phyloP scores from a whole-genome alignment of 2,888 invertebrate genomes.

The Amiota mariae region DNA sequence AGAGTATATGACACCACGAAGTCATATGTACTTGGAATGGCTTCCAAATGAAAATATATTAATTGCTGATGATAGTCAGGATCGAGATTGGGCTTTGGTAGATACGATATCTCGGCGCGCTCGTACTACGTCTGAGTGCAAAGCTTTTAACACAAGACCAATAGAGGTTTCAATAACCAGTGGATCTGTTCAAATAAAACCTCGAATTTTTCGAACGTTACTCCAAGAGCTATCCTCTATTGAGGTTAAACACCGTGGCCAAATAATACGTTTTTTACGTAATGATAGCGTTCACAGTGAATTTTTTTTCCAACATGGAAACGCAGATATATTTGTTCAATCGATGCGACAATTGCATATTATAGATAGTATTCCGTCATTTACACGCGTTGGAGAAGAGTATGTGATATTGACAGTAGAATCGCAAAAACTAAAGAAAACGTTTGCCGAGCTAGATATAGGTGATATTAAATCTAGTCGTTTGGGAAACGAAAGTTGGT shows the following conservation, averaged over 20 bases:
- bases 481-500: constrained; percentile 67
- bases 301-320: constrained; percentile 91
- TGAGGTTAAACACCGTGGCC: constrained; percentile 76
- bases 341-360: constrained; percentile 69
- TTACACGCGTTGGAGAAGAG: constrained; percentile 78
- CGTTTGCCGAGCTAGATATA: constrained; percentile 90
- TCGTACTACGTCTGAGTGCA: constrained; percentile 71
- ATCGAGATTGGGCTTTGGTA: constrained; percentile 87
- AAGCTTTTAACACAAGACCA: constrained; percentile 71
- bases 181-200: constrained; percentile 54
- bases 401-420: constrained; percentile 83
- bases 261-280: constrained; percentile 79
- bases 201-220: constrained; percentile 76
- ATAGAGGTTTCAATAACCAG: constrained; percentile 48
- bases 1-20: constrained; percentile 68
- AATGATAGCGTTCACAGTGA: constrained; percentile 77
- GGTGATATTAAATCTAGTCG: constrained; percentile 71
- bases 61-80: constrained; percentile 84
- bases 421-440: constrained; percentile 83
- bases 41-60: constrained; percentile 82
- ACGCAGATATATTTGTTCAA: constrained; percentile 80
- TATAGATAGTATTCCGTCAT: constrained; percentile 72
- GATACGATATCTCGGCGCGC: constrained; percentile 77
- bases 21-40: constrained; percentile 86
- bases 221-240: constrained; percentile 81